These are phyloP conservation scores for Megamerina dolium DNA, from an alignment of 2,888 invertebrate genomes.

Conservation along the genomic window DNA sequence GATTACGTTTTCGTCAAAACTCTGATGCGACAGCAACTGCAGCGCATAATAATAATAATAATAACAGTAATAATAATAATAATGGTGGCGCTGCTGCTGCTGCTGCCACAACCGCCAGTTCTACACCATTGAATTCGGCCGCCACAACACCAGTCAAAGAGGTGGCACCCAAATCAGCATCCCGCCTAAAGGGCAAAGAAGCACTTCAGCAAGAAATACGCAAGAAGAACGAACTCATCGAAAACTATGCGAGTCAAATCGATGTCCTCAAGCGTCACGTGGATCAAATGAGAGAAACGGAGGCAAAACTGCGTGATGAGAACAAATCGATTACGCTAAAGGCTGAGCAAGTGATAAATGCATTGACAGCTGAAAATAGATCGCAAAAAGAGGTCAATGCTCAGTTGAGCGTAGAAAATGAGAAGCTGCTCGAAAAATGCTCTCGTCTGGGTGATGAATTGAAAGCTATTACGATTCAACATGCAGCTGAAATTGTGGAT, in stretches of 20 bases:
- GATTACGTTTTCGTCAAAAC: constrained; percentile 41
- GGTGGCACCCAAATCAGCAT: constrained; percentile 42
- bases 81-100: constrained; percentile 2
- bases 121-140: constrained; percentile 40
- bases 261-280: constrained; percentile 52
- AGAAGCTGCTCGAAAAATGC: constrained; percentile 27
- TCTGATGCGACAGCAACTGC: constrained; percentile 30
- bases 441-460: constrained; percentile 31
- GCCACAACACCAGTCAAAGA: constrained; percentile 45
- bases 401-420: constrained; percentile 28
- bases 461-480: constrained; percentile 29
- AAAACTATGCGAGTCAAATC: constrained; percentile 51
- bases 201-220: constrained; percentile 52
- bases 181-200: constrained; percentile 51
- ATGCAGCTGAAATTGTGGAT: constrained; percentile 30
- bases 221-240: constrained; percentile 52
- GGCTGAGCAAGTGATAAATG: constrained; percentile 36
- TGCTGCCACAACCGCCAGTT: constrained; percentile 33
- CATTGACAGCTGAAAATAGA: constrained; percentile 34
- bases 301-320: constrained; percentile 38
- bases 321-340: constrained; percentile 30
- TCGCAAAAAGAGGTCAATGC: constrained; percentile 36
- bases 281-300: constrained; percentile 43
- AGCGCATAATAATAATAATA: constrained; percentile 16
- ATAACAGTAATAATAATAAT: constrained; percentile 11